Percentiles rank a stretch among this genome's conserved stretches.
Evolutionary conservation across 2,113 vertebrate species (phyloP).

Genomic region (Noctilio leporinus): DNA sequence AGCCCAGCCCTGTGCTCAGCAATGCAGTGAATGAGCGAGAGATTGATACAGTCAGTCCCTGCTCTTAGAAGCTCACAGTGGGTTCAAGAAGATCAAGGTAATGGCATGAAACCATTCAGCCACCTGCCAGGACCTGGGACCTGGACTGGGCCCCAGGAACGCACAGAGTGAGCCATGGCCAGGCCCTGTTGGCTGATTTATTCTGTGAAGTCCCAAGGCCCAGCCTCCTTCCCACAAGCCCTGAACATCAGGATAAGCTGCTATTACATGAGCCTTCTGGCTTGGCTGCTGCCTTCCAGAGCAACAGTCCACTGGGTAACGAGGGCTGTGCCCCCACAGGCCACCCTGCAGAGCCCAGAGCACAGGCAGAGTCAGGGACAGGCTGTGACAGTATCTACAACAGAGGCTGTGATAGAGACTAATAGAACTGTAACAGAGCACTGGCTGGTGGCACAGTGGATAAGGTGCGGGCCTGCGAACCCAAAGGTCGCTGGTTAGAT

Average conservation of each 20-base stretch:
- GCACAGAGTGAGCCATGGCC: neutral
- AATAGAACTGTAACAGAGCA: too few species aligned
- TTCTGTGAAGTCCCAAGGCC: neutral
- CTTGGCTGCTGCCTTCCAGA: conserved; percentile 49
- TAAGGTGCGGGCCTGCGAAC: too few species aligned
- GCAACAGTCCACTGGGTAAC: neutral
- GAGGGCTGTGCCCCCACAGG: conserved; percentile 6
- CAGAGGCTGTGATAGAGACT: neutral
- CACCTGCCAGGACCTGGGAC: neutral
- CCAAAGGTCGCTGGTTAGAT: too few species aligned
- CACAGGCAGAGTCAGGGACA: neutral
- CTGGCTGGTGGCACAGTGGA: too few species aligned
- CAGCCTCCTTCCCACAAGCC: conserved; percentile 30
- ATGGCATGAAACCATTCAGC: neutral
- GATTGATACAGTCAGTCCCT: neutral
- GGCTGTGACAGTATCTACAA: neutral
- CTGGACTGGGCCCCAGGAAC: neutral
- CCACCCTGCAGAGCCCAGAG: neutral
- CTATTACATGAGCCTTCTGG: conserved; percentile 29
- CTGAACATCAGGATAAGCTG: conserved; percentile 14
- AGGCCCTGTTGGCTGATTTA: neutral
- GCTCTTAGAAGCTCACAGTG: neutral
- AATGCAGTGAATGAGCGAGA: neutral
- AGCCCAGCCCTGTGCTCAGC: neutral
- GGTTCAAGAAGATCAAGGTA: neutral